Conservation (phyloP, 1,140 invertebrate species). For the Drosophila serrata region DNA sequence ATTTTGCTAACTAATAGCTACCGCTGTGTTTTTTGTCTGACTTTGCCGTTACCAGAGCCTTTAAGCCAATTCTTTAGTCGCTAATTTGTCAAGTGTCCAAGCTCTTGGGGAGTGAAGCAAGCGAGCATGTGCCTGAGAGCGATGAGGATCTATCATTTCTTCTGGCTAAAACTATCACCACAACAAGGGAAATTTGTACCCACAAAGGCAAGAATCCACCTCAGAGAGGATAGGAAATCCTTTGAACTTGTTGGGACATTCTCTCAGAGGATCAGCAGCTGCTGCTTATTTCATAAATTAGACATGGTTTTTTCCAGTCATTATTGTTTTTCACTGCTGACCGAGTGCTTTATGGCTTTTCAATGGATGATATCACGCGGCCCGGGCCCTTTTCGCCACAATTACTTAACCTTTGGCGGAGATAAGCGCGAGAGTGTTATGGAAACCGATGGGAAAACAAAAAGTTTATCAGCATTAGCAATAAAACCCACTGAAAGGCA, state of each 20-base stretch:
- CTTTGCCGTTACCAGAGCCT: constrained; percentile 38
- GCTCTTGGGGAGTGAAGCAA: constrained; percentile 3
- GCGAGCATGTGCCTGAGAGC: background rate
- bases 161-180: background rate
- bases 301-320: constrained; percentile 12
- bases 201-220: background rate
- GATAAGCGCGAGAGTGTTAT: constrained; percentile 32
- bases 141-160: background rate
- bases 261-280: constrained; percentile 34
- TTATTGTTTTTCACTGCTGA: background rate
- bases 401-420: constrained; percentile 34
- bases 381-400: constrained; percentile 14
- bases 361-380: constrained; percentile 27
- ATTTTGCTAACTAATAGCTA: constrained; percentile 53
- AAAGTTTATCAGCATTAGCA: constrained; percentile 35
- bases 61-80: constrained; percentile 62
- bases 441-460: constrained; percentile 21
- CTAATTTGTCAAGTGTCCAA: constrained; percentile 74
- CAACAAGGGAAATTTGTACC: background rate
- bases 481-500: constrained; percentile 5
- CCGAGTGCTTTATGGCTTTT: constrained; percentile 24
- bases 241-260: constrained; percentile 43
- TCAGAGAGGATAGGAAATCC: constrained; percentile 15
- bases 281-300: constrained; percentile 7
- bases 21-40: constrained; percentile 7